Evolutionary conservation across 2,888 invertebrate species (phyloP).

Genomic region (Amblyjoppa proteus): DNA sequence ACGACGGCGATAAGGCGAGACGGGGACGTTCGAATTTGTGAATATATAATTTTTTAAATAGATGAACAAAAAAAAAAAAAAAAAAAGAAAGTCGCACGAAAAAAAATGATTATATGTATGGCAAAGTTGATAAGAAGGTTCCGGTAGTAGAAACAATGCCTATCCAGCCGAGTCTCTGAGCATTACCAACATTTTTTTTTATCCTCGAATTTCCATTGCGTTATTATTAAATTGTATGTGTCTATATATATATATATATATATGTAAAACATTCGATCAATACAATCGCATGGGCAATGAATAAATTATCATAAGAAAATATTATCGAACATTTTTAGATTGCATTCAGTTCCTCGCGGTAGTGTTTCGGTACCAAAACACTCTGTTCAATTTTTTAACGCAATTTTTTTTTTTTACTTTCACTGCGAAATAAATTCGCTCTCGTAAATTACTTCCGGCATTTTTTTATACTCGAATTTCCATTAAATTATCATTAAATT

Average conservation of each 20-base stretch:
- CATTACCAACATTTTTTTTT: neutral
- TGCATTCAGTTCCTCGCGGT: neutral
- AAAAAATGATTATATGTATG: slow-evolving; percentile 1
- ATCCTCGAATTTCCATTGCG: neutral
- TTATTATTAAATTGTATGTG: neutral
- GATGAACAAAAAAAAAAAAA: neutral
- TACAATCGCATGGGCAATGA: neutral
- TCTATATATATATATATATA: neutral
- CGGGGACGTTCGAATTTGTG: slow-evolving; percentile 55
- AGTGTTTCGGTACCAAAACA: neutral
- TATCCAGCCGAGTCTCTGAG: neutral
- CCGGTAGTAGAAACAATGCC: neutral
- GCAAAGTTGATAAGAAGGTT: slow-evolving; percentile 1
- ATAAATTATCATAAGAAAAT: neutral
- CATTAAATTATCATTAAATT: neutral
- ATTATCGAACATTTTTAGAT: neutral
- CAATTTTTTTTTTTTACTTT: too few species aligned
- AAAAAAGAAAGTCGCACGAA: neutral
- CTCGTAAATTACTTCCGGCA: neutral
- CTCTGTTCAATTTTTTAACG: too few species aligned
- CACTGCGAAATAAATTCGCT: neutral
- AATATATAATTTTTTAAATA: slow-evolving; percentile 13
- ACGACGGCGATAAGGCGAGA: slow-evolving; percentile 75
- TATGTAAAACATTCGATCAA: neutral
- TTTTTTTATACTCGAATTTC: neutral